Percentiles rank a stretch among this genome's conserved stretches.
Evolutionary conservation across 2,113 vertebrate genomes (phyloP).

Genomic region (Nettapus auritus): DNA sequence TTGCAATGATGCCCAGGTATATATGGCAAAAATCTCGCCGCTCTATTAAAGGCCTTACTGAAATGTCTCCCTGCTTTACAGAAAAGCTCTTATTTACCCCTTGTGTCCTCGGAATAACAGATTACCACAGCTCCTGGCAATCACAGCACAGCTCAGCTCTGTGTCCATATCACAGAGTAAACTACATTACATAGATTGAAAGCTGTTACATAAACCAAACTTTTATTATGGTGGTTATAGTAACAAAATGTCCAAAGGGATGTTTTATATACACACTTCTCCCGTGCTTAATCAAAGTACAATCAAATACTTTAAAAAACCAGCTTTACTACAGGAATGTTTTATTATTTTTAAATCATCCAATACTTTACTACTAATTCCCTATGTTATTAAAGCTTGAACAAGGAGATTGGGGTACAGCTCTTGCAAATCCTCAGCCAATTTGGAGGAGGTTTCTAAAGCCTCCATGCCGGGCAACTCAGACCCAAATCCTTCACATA

Average conservation of each 20-base stretch:
- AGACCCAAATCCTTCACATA: background rate
- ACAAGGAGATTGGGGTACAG: background rate
- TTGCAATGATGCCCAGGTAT: constrained; percentile 41
- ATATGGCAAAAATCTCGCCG: constrained; percentile 5
- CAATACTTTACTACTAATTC: constrained; percentile 30
- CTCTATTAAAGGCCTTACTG: constrained; percentile 37
- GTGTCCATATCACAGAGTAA: background rate
- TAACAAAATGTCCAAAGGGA: background rate
- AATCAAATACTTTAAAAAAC: background rate
- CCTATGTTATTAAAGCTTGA: background rate
- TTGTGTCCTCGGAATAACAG: constrained; percentile 4
- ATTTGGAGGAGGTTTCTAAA: constrained; percentile 15
- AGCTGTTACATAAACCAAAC: constrained; percentile 24
- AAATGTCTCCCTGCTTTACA: constrained; percentile 29
- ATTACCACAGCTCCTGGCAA: constrained; percentile 15
- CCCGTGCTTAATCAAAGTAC: constrained; percentile 18
- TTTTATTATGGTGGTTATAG: constrained; percentile 7
- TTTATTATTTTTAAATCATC: constrained; percentile 43
- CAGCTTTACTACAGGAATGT: background rate
- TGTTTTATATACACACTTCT: background rate
- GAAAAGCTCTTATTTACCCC: constrained; percentile 49
- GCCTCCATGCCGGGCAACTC: background rate
- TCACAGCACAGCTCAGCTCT: background rate
- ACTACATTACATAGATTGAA: background rate
- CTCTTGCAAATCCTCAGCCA: constrained; percentile 42